phyloP scores from a whole-genome alignment of 2,888 invertebrate genomes.

The Idaea dimidiata region DNA sequence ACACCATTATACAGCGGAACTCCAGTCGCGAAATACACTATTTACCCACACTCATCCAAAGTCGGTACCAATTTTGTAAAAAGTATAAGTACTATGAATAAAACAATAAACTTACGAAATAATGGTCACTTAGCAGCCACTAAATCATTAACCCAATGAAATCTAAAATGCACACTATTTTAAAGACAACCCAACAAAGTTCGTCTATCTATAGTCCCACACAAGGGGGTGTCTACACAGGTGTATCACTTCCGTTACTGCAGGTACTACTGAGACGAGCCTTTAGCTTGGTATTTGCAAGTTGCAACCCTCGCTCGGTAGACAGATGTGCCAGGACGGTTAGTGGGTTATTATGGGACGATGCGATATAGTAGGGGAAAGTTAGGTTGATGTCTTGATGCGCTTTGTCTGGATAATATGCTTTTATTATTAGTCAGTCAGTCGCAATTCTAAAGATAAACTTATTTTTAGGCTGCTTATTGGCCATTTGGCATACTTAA shows the following conservation, averaged over 20 bases:
- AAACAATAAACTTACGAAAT: background rate
- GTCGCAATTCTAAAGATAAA: too few relatives aligned
- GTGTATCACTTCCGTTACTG: constrained; percentile 34
- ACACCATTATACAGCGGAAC: too few relatives aligned
- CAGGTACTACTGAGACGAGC: constrained; percentile 6
- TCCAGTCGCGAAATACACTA: too few relatives aligned
- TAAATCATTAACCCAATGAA: background rate
- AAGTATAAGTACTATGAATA: background rate
- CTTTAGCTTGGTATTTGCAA: constrained; percentile 47
- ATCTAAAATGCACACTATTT: background rate
- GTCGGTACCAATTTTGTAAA: background rate
- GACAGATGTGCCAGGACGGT: constrained; percentile 33
- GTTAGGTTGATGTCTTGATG: background rate
- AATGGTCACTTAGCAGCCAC: background rate
- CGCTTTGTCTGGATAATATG: too few relatives aligned
- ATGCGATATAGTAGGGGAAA: background rate
- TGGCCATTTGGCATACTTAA: too few relatives aligned
- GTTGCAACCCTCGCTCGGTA: constrained; percentile 43
- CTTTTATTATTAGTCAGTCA: too few relatives aligned
- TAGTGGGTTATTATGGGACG: constrained; percentile 10
- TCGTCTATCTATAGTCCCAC: background rate
- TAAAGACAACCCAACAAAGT: background rate
- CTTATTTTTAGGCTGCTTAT: too few relatives aligned
- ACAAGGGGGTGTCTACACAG: constrained; percentile 33
- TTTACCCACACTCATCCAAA: too few relatives aligned